Conservation (phyloP, 2,888 invertebrate genomes). For the Ctena decussata region DNA sequence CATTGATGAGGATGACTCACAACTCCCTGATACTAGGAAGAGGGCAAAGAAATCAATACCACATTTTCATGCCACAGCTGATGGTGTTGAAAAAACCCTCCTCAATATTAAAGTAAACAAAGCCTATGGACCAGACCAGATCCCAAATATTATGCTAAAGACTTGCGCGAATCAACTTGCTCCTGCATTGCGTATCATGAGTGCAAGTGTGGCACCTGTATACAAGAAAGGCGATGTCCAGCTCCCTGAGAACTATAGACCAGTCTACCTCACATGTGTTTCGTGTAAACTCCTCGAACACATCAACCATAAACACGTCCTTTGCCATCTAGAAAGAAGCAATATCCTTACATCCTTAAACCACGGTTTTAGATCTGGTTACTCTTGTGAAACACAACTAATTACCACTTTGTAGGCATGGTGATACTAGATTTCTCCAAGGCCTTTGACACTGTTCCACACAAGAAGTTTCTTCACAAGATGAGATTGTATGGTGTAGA, state of each 20-base stretch:
- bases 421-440: not conserved
- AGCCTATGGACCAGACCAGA: conserved; percentile 48
- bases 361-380: not conserved
- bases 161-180: conserved; percentile 42
- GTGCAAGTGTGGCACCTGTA: no score
- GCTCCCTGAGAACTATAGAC: not conserved
- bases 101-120: conserved; percentile 41
- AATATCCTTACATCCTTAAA: not conserved
- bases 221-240: not conserved
- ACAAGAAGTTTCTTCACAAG: not conserved
- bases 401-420: no score
- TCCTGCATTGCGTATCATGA: conserved; percentile 25
- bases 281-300: conserved; percentile 28
- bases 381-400: no score
- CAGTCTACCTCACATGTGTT: not conserved
- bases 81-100: conserved; percentile 19
- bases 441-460: not conserved
- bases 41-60: not conserved
- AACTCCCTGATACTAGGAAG: conserved; percentile 2
- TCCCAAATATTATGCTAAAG: conserved; percentile 35
- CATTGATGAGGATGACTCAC: conserved; percentile 6
- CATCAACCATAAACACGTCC: not conserved
- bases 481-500: not conserved
- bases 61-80: not conserved
- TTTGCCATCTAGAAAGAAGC: not conserved